A percentile compares a stretch with the other conserved stretches of the same genome.
phyloP scores from a whole-genome alignment of 2,888 invertebrate species.

The Ornithoptera alexandrae region DNA sequence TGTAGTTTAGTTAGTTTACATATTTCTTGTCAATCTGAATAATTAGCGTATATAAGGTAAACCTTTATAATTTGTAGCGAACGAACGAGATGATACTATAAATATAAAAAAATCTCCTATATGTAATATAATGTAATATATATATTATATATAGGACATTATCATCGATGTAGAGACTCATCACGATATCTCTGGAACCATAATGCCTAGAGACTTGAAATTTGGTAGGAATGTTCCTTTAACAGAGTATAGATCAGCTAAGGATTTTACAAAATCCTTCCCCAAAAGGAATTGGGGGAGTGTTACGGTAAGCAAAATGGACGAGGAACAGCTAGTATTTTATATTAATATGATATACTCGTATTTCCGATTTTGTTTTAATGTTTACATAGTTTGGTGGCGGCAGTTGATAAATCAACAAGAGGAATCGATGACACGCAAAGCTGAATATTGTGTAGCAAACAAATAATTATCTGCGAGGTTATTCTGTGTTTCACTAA shows the following conservation, averaged over 20 bases:
- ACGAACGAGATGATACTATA: neutral
- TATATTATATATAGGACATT: neutral
- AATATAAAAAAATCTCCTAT: neutral
- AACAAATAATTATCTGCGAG: conserved; percentile 14
- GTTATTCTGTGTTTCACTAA: no score
- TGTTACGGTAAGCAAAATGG: no score
- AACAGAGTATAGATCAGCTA: no score
- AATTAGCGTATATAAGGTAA: neutral
- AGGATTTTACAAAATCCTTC: no score
- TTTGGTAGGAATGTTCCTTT: no score
- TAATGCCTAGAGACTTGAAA: no score
- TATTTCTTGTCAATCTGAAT: no score
- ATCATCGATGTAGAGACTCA: neutral
- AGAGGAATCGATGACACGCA: conserved; percentile 5
- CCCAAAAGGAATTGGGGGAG: no score
- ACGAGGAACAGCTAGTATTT: neutral
- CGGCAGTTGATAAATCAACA: neutral
- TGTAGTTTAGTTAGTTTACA: no score
- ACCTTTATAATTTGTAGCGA: neutral
- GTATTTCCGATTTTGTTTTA: neutral
- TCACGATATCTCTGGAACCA: no score
- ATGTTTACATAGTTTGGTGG: neutral
- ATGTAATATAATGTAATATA: neutral
- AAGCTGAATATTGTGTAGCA: conserved; percentile 13
- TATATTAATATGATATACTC: neutral